Conservation (phyloP, 2,888 invertebrate genomes). For the Melieria picta region DNA sequence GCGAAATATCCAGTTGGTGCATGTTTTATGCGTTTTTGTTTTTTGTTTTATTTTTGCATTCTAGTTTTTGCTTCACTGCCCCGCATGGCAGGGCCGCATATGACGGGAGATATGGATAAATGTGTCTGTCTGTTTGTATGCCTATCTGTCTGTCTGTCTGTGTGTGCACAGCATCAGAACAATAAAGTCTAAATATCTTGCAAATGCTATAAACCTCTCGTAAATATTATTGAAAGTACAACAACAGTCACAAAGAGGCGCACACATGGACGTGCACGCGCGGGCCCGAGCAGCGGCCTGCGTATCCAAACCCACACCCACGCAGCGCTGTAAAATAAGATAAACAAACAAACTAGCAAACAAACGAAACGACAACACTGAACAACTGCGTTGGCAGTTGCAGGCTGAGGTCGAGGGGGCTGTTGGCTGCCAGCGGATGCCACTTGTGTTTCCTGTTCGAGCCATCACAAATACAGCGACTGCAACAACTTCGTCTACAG, state of each 20-base stretch:
- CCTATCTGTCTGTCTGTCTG: too few relatives aligned
- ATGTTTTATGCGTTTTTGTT: too few relatives aligned
- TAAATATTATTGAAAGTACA: background rate
- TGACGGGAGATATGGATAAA: background rate
- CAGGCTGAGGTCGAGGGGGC: background rate
- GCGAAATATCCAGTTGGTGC: too few relatives aligned
- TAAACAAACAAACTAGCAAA: too few relatives aligned
- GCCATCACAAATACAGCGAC: conserved; percentile 25
- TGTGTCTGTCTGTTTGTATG: background rate
- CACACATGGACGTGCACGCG: too few relatives aligned
- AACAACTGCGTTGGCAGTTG: background rate
- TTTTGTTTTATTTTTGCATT: background rate
- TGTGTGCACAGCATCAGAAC: background rate
- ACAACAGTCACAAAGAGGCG: background rate
- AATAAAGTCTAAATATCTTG: background rate
- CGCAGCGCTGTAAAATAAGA: too few relatives aligned
- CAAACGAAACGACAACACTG: background rate
- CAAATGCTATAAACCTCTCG: background rate
- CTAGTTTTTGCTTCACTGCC: background rate
- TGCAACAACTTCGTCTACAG: background rate
- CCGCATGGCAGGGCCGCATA: background rate
- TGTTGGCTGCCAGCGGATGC: too few relatives aligned
- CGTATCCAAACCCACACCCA: too few relatives aligned
- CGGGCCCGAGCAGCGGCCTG: too few relatives aligned
- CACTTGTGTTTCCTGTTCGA: background rate